Base-by-base conservation (phyloP, 64 coral and sea anemone species). In the Dendrophyllia cribrosa region DNA sequence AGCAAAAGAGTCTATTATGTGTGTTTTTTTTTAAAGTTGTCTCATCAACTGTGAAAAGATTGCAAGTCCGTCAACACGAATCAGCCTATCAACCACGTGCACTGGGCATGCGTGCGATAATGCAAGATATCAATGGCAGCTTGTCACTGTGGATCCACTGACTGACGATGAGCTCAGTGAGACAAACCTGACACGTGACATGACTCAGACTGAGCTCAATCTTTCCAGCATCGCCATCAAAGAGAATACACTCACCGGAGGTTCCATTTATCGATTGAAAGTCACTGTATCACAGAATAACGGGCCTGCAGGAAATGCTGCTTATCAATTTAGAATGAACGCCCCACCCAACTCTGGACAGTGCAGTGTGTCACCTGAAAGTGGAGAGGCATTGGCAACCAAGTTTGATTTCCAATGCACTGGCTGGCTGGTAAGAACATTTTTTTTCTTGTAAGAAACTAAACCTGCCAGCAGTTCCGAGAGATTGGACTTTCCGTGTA, bases 271-370 rank as follows among this genome's bases (percentile, higher is more conserved):
- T 52, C 75, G 66, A 22, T 66, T 97, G 5, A 59, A 86, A 82
- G 92, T 97, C 52, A 80, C 4, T 44, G 77, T 74, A 0, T 59
- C 55, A 26, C 24, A 22, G 45, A 14, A 52, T 6, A 47, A 16
- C 59, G 67, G 86, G 52, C 82, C 78, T 58, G 52, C 76, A 14
- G 95, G 95, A 61, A 50, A 91, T 68, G 70, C 95, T 3, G 60
- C 80, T 60, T 94, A 94, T 66, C 79, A 90, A 49, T 91, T 97
- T 56, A 70, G 60, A 83, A 94, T 77, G 44, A 97, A 97, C 77
- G 85, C 25, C 12, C 81, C 91, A 44, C 95, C 95, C 4, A 4
- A 3, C 4, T 2, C 19, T 16, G 95, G 95, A 66, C 24, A 0
- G 3, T 97, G 95, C 72, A 43, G 19, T 9, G 83, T 94, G 12